Evolutionary conservation across 1,140 invertebrate genomes (phyloP).

Genomic region (Hormaphis cornu): DNA sequence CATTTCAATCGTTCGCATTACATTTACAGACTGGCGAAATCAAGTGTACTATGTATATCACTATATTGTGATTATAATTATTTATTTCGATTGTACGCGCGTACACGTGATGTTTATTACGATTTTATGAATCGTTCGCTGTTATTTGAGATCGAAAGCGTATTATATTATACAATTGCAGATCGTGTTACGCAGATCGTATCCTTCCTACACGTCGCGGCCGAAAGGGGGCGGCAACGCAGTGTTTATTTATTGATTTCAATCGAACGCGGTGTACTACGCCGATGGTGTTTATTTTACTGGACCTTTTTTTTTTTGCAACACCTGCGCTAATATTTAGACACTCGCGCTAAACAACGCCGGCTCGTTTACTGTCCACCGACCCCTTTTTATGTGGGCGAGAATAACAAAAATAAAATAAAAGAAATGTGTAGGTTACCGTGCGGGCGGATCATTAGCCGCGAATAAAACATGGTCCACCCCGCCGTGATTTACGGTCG

Average conservation of each 20-base stretch:
- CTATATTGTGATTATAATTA: no score
- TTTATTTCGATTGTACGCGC: no score
- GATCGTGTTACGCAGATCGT: no score
- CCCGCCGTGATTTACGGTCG: slow-evolving; percentile 2
- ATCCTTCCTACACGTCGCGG: no score
- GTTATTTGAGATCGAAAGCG: no score
- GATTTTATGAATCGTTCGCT: no score
- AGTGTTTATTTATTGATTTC: slow-evolving; percentile 2
- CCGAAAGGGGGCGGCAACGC: no score
- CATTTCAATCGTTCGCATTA: background rate
- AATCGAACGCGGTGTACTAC: background rate
- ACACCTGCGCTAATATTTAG: slow-evolving; percentile 22
- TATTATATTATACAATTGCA: no score
- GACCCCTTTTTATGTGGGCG: background rate
- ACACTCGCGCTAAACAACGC: background rate
- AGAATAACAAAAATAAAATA: background rate
- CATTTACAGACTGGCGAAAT: no score
- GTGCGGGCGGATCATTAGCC: background rate
- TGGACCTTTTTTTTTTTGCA: slow-evolving; percentile 12
- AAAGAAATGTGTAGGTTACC: background rate
- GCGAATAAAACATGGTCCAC: no score
- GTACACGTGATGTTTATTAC: no score
- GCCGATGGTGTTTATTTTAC: background rate
- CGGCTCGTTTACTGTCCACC: background rate
- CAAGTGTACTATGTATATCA: no score